Evolutionary conservation across 1,140 invertebrate genomes (phyloP).

Genomic region (Drosophila navojoa): DNA sequence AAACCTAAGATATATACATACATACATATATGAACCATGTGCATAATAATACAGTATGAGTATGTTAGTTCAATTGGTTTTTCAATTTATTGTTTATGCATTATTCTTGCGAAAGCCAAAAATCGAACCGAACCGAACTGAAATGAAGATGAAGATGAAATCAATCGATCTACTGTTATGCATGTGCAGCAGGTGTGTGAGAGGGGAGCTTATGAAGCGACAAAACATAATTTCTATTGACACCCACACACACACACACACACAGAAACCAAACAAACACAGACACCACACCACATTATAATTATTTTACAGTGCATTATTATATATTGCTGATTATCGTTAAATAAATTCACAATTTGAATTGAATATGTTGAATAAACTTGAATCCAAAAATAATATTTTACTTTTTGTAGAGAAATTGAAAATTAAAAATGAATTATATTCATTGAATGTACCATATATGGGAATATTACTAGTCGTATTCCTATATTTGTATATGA

Average conservation of each 20-base stretch:
- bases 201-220: slow-evolving; percentile 44
- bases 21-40: slow-evolving; percentile 1
- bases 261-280: slow-evolving; percentile 3
- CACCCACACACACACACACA: slow-evolving; percentile 20
- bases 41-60: neutral
- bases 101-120: slow-evolving; percentile 14
- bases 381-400: slow-evolving; percentile 23
- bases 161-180: slow-evolving; percentile 6
- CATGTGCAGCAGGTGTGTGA: slow-evolving; percentile 18
- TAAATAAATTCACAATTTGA: slow-evolving; percentile 79
- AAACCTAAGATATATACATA: slow-evolving; percentile 43
- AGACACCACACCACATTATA: slow-evolving; percentile 43
- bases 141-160: neutral
- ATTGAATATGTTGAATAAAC: slow-evolving; percentile 71
- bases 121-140: too few species aligned
- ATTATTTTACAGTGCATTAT: slow-evolving; percentile 80
- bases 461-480: neutral
- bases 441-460: neutral
- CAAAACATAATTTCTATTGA: slow-evolving; percentile 45
- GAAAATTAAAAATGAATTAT: neutral
- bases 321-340: slow-evolving; percentile 79
- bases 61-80: slow-evolving; percentile 22
- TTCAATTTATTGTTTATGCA: slow-evolving; percentile 24
- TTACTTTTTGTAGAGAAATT: slow-evolving; percentile 8
- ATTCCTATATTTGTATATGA: too few species aligned